Evolutionary conservation across 2,113 vertebrate species (phyloP), one percentile per base, ranked within the genome.

Genomic region (Excalfactoria chinensis): DNA sequence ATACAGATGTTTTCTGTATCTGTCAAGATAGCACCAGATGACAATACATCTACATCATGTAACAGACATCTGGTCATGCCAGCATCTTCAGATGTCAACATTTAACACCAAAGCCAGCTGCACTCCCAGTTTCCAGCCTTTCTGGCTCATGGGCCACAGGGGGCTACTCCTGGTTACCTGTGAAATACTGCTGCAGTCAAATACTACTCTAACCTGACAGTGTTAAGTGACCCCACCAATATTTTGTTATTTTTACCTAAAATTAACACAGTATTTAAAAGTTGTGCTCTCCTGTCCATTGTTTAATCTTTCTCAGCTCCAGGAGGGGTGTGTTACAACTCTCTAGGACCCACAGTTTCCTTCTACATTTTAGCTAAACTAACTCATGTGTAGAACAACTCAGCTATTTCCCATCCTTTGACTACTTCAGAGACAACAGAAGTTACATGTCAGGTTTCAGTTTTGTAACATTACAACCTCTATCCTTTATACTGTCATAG

Each of bases 121-220:
- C 20, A 64, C 8, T 20, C 46, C 20, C 75, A 37, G 41, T 7
- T 20, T 55, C 17, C 75, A 37, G 49, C 21, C 15, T 28, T 55
- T 34, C 67, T 69, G 41, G 23, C 64, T 80, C 1, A 0, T 6
- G 14, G 4, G 6, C 1, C 13, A 3, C 60, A 25, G 66, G 34
- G 12, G 2, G n/a, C 23, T 48, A 79, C 1, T 1, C 11, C 23
- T 40, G 0, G 0, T 63, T 34, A 49, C 2, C 28, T 68, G 7
- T 35, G 13, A 84, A 81, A 43, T 19, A 73, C 0, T 59, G 59
- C 72, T 67, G 32, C 49, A 71, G 58, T 14, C 84, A 66, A 79
- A 51, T 8, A 35, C 4, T 41, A 73, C 13, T 41, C 66, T 59
- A 35, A 66, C 55, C 56, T 64, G 69, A 74, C 28, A 71, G 46